phyloP scores from a whole-genome alignment of 2,888 invertebrate genomes.

The Spatulosminthurus flaviceps region DNA sequence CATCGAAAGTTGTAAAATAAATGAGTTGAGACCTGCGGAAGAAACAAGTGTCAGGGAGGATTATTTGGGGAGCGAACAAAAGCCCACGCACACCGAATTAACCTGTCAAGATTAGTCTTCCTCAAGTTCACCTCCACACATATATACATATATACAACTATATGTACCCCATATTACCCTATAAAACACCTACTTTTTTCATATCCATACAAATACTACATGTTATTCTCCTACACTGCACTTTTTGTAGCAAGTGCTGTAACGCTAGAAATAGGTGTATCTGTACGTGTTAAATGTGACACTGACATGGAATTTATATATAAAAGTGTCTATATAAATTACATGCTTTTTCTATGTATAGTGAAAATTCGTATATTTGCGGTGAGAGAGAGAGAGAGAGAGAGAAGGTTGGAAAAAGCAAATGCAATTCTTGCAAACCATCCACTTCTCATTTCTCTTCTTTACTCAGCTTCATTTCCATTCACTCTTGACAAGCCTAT shows the following conservation, averaged over 20 bases:
- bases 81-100: conserved; percentile 35
- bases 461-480: conserved; percentile 11
- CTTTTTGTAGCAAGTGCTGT: too few relatives aligned
- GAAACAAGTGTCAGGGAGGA: conserved; percentile 38
- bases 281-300: too few relatives aligned
- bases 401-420: neutral
- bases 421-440: neutral
- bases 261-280: too few relatives aligned
- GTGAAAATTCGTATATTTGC: neutral
- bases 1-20: conserved; percentile 41
- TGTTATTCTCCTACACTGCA: too few relatives aligned
- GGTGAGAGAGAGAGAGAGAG: neutral
- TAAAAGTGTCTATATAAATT: too few relatives aligned
- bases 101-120: conserved; percentile 39
- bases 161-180: neutral
- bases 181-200: too few relatives aligned
- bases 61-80: conserved; percentile 36
- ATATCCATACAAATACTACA: too few relatives aligned
- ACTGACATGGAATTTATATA: too few relatives aligned
- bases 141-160: conserved; percentile 8
- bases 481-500: conserved; percentile 19
- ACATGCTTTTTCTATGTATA: conserved; percentile 11
- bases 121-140: neutral
- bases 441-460: conserved; percentile 25
- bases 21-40: conserved; percentile 37